Percentiles rank a stretch among this genome's conserved stretches.
Conservation (phyloP, 2,113 vertebrate species). For the Labeo catla region DNA sequence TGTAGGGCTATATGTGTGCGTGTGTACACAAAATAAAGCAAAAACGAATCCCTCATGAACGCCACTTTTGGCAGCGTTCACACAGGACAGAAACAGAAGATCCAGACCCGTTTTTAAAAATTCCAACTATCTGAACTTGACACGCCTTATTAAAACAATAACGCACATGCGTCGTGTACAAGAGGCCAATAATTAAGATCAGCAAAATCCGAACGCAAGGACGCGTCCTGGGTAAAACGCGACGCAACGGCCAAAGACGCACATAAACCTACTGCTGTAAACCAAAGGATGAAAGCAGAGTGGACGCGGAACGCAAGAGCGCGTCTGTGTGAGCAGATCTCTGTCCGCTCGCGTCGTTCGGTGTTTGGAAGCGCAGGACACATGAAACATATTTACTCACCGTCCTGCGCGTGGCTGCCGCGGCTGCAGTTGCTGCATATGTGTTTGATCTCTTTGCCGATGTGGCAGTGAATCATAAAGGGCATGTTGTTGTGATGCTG, state of each 20-base stretch:
- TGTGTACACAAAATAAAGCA: too few relatives aligned
- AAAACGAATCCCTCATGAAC: too few relatives aligned
- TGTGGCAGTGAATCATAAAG: constrained; percentile 95
- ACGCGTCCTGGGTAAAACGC: neutral
- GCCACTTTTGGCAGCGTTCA: neutral
- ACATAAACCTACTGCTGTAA: neutral
- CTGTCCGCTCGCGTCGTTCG: too few relatives aligned
- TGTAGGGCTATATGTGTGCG: too few relatives aligned
- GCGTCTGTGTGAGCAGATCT: too few relatives aligned
- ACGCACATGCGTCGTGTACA: neutral
- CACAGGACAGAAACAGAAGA: neutral
- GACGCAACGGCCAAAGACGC: neutral
- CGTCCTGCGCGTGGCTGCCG: constrained; percentile 90
- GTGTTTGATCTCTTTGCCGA: constrained; percentile 98
- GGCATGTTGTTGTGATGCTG: constrained; percentile 84
- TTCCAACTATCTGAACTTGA: neutral
- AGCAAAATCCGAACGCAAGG: neutral
- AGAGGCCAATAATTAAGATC: neutral
- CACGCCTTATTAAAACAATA: neutral
- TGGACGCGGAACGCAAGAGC: neutral
- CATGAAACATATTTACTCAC: constrained; percentile 78
- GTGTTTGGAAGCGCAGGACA: neutral
- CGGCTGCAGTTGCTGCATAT: constrained; percentile 99
- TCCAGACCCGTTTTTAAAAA: neutral
- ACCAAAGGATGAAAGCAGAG: neutral